These are phyloP conservation scores for Zosterops hypoxanthus DNA, from an alignment of 2,113 vertebrate genomes.

Conservation along the genomic window DNA sequence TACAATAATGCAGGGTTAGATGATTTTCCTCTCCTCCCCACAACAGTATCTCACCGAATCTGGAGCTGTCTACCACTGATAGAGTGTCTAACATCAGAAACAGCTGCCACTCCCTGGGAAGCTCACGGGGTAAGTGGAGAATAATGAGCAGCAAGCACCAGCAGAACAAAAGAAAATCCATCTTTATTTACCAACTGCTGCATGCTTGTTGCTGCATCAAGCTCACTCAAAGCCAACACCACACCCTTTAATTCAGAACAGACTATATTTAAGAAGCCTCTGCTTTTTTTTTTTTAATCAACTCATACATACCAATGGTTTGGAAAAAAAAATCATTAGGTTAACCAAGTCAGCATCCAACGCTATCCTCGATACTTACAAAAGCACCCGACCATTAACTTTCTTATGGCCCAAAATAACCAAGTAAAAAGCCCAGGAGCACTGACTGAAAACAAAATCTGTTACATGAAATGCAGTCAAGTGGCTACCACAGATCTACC, in stretches of 20 bases:
- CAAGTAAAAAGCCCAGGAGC: not conserved
- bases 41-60: conserved; percentile 72
- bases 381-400: not conserved
- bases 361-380: not conserved
- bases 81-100: conserved; percentile 92
- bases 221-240: conserved; percentile 69
- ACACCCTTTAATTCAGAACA: conserved; percentile 65
- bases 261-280: not conserved
- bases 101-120: conserved; percentile 93
- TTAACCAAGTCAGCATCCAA: conserved; percentile 21
- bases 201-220: conserved; percentile 75
- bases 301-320: conserved; percentile 9
- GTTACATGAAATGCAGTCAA: not conserved
- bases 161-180: conserved; percentile 89
- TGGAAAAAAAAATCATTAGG: not conserved
- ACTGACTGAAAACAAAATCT: not conserved
- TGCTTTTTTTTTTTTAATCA: conserved; percentile 21
- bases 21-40: conserved; percentile 59
- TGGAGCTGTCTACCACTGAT: conserved; percentile 94
- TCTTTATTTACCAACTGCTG: conserved; percentile 93
- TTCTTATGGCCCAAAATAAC: not conserved
- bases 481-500: not conserved
- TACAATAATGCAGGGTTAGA: conserved; percentile 53
- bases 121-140: conserved; percentile 85
- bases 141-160: conserved; percentile 86